These are phyloP conservation scores for Calosoma granatense DNA, from an alignment of 1,140 invertebrate genomes.

Conservation along the genomic window DNA sequence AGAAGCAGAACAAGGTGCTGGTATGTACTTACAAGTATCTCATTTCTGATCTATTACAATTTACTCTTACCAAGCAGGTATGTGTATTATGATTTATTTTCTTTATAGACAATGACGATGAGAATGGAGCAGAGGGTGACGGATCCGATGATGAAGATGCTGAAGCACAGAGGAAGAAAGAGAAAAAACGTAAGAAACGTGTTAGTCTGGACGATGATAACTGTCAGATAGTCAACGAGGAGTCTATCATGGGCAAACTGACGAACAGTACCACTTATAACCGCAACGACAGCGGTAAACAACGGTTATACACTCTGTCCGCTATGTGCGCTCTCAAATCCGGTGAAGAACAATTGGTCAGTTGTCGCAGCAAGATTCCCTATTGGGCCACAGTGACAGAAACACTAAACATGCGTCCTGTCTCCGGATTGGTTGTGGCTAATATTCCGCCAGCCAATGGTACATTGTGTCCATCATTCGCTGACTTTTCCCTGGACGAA, in stretches of 20 bases:
- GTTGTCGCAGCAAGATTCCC: background rate
- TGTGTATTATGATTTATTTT: too few relatives aligned
- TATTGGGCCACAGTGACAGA: background rate
- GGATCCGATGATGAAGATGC: constrained; percentile 26
- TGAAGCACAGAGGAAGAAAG: constrained; percentile 24
- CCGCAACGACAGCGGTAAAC: background rate
- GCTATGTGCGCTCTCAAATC: background rate
- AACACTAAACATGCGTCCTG: too few relatives aligned
- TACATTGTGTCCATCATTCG: constrained; percentile 25
- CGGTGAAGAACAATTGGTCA: background rate
- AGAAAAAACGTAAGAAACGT: constrained; percentile 27
- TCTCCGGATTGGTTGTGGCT: background rate
- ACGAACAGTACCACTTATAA: background rate
- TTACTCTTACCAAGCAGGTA: background rate
- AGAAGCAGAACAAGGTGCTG: constrained; percentile 21
- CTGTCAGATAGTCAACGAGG: constrained; percentile 16
- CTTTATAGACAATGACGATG: constrained; percentile 36
- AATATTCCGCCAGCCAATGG: background rate
- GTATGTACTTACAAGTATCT: too few relatives aligned
- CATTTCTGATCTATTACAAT: background rate
- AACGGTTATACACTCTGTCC: background rate
- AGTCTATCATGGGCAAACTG: background rate
- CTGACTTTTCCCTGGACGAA: constrained; percentile 38
- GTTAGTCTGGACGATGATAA: constrained; percentile 13
- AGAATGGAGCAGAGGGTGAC: constrained; percentile 28